Conservation (phyloP, 2,888 invertebrate genomes). For the Xestoiulus laeticollis region DNA sequence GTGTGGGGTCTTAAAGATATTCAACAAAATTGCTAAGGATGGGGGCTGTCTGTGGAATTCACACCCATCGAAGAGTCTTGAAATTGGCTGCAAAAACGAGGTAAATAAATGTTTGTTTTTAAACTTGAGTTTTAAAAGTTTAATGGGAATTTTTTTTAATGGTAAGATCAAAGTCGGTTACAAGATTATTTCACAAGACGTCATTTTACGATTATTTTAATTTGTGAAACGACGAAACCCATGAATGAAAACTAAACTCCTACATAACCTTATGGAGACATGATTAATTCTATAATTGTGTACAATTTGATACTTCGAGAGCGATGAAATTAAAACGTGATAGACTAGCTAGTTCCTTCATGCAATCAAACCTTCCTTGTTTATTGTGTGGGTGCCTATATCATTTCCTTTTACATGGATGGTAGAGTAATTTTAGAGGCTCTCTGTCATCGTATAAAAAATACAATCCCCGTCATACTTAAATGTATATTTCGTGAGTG, state of each 20-base stretch:
- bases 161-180: no score
- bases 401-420: not conserved
- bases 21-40: not conserved
- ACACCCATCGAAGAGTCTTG: not conserved
- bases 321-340: not conserved
- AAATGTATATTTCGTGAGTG: not conserved
- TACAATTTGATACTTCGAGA: not conserved
- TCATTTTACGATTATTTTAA: not conserved
- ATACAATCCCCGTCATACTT: not conserved
- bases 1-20: not conserved
- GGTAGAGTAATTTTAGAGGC: not conserved
- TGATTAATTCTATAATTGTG: not conserved
- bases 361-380: slow-evolving; percentile 7
- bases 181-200: no score
- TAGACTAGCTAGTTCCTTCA: not conserved
- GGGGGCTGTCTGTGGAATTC: not conserved
- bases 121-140: not conserved
- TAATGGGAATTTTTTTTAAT: not conserved
- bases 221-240: not conserved
- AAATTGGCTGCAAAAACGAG: not conserved
- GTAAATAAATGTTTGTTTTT: not conserved
- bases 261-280: not conserved
- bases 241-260: not conserved
- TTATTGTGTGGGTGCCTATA: not conserved
- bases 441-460: slow-evolving; percentile 11